Conservation (phyloP, 2,888 invertebrate species). For the Strigamia crassipes region DNA sequence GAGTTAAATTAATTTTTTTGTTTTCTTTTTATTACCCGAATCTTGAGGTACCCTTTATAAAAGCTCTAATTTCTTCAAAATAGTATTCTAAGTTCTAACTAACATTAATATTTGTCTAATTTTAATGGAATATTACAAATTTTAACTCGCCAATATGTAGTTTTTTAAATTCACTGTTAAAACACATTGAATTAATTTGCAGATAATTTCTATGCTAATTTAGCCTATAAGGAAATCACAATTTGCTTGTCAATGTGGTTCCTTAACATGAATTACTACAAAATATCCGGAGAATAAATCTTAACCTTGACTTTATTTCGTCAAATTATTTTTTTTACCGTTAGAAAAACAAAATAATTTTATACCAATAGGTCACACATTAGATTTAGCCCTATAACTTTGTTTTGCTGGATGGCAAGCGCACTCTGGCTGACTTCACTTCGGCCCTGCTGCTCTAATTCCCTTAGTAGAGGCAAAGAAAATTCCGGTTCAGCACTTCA, state of each 20-base stretch:
- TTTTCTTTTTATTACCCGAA: not conserved
- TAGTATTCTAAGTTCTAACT: too few species aligned
- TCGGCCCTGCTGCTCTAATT: constrained; percentile 41
- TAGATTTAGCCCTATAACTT: not conserved
- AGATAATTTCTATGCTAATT: not conserved
- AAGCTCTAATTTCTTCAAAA: too few species aligned
- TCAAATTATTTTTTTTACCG: not conserved
- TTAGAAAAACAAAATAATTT: not conserved
- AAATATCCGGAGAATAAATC: not conserved
- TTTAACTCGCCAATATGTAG: too few species aligned
- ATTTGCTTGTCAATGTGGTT: not conserved
- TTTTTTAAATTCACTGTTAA: not conserved
- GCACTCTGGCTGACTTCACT: constrained; percentile 5
- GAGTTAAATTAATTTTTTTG: not conserved
- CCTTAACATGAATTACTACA: not conserved
- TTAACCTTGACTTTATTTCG: not conserved
- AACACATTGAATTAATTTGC: not conserved
- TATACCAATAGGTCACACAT: not conserved
- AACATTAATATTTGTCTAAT: too few species aligned
- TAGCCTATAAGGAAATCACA: not conserved
- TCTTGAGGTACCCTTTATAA: too few species aligned
- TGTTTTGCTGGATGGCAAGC: not conserved
- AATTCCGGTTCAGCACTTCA: constrained; percentile 43
- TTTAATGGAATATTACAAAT: too few species aligned
- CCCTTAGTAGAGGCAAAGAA: not conserved